Evolutionary conservation across 2,113 vertebrate genomes (phyloP).

Genomic region (Cathartes aura): DNA sequence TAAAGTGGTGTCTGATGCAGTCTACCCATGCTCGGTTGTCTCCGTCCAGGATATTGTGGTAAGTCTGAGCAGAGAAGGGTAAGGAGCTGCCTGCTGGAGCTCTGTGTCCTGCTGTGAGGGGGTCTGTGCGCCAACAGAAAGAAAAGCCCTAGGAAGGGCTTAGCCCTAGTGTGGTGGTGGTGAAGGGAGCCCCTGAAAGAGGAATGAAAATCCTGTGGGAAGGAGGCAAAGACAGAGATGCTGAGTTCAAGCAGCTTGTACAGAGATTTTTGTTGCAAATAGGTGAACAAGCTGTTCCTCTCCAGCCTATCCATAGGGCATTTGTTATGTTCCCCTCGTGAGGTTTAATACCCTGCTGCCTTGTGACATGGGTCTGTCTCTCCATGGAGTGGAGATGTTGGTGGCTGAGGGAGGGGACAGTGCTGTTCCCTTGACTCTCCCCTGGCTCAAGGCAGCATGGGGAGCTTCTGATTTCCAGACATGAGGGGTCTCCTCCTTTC

Average conservation of each 20-base stretch:
- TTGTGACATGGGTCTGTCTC: not conserved
- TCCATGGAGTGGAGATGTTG: not conserved
- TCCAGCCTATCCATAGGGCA: not conserved
- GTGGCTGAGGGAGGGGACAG: not conserved
- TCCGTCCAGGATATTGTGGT: constrained; percentile 84
- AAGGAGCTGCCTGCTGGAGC: not conserved
- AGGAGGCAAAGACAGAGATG: not conserved
- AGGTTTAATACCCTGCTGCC: not conserved
- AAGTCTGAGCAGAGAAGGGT: constrained; percentile 25
- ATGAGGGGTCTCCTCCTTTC: not conserved
- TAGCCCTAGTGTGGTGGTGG: not conserved
- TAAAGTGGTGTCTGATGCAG: constrained; percentile 75
- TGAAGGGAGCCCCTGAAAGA: not conserved
- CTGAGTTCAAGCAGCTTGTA: not conserved
- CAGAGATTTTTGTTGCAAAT: not conserved
- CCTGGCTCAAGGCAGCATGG: not conserved
- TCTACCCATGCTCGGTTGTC: constrained; percentile 81
- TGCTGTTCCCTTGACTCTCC: not conserved
- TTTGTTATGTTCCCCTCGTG: not conserved
- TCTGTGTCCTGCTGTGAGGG: not conserved
- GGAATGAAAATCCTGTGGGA: not conserved
- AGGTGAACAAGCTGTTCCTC: not conserved
- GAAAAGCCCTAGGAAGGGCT: not conserved
- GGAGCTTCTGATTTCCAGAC: not conserved
- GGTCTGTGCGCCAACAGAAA: not conserved